phyloP scores from a whole-genome alignment of 2,113 vertebrate species.

The Anthoscopus minutus region DNA sequence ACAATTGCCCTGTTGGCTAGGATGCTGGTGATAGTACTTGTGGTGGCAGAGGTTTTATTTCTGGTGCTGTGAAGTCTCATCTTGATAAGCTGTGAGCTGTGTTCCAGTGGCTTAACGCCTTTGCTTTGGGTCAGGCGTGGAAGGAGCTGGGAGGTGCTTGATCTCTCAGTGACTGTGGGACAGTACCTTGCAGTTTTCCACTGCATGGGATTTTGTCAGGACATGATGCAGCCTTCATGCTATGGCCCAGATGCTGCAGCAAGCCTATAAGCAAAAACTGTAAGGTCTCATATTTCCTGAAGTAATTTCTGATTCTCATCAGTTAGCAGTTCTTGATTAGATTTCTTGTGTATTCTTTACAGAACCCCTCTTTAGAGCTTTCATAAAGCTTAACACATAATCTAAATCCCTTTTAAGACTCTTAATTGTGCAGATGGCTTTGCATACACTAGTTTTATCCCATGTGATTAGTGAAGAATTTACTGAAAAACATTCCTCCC shows the following conservation, averaged over 20 bases:
- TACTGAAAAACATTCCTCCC: not conserved
- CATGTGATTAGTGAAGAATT: constrained; percentile 17
- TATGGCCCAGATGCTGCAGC: not conserved
- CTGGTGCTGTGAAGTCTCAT: not conserved
- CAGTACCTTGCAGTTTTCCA: not conserved
- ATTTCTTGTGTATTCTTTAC: not conserved
- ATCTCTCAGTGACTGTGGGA: not conserved
- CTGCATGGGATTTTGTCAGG: not conserved
- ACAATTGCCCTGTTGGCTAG: not conserved
- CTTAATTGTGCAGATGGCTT: constrained; percentile 37
- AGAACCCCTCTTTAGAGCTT: not conserved
- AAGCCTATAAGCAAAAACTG: not conserved
- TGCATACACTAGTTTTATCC: not conserved
- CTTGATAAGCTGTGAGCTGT: not conserved
- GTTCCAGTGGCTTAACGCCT: not conserved
- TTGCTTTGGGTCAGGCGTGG: not conserved
- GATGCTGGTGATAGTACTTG: not conserved
- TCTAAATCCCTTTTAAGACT: constrained; percentile 37
- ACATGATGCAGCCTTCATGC: not conserved
- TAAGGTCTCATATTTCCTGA: not conserved
- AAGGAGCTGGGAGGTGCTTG: not conserved
- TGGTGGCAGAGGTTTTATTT: not conserved
- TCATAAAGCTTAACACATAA: constrained; percentile 1
- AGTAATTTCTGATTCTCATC: not conserved
- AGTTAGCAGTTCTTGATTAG: not conserved